Conservation (phyloP, 1,140 invertebrate species). For the Anastrepha ludens region DNA sequence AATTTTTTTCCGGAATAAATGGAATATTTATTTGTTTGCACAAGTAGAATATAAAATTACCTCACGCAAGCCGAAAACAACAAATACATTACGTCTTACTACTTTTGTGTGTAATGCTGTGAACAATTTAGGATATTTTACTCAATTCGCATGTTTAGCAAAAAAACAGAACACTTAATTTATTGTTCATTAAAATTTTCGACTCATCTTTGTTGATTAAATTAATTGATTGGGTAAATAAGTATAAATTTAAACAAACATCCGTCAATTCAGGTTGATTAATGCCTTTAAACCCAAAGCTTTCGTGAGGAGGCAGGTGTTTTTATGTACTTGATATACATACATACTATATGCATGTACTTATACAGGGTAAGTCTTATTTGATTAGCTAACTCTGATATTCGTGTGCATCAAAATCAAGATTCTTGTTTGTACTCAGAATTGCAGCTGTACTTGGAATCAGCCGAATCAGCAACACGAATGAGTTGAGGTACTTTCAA, state of each 20-base stretch:
- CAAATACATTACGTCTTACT: constrained; percentile 22
- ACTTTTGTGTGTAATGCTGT: background rate
- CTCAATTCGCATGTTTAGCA: background rate
- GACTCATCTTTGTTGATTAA: constrained; percentile 34
- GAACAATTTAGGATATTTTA: background rate
- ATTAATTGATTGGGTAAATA: background rate
- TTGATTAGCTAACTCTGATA: too few species aligned
- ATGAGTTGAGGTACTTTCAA: too few species aligned
- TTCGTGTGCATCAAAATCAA: too few species aligned
- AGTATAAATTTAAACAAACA: constrained; percentile 28
- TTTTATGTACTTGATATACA: background rate
- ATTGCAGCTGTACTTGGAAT: too few species aligned
- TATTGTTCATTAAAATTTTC: background rate
- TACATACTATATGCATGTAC: background rate
- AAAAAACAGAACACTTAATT: background rate
- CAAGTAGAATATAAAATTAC: background rate
- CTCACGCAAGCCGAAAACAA: background rate
- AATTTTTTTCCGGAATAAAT: too few species aligned
- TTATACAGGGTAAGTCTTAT: too few species aligned
- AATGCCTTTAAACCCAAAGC: background rate
- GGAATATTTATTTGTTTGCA: too few species aligned
- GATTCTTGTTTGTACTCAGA: too few species aligned
- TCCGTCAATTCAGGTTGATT: background rate
- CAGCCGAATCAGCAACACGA: too few species aligned
- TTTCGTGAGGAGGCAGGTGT: too few species aligned